phyloP scores from a whole-genome alignment of 2,113 vertebrate genomes.

The Narcine bancroftii region DNA sequence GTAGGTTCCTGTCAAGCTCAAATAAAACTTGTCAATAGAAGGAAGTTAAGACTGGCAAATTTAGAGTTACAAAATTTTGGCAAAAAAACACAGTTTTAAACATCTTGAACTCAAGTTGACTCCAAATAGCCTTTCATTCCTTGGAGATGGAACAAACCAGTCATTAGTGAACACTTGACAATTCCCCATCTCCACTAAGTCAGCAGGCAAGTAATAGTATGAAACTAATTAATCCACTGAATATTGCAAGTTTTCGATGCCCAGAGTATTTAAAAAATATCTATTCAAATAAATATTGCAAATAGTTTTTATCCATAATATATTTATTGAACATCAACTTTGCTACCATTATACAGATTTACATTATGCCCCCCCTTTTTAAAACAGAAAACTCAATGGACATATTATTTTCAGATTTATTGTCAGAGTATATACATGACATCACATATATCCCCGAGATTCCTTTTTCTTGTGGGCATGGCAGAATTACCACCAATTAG shows the following conservation, averaged over 20 bases:
- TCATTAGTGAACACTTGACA: neutral
- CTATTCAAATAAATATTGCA: neutral
- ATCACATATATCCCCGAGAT: too few species aligned
- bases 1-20: too few species aligned
- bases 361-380: too few species aligned
- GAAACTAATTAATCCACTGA: neutral
- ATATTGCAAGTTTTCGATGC: neutral
- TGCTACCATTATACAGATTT: too few species aligned
- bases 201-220: neutral
- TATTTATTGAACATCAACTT: too few species aligned
- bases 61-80: neutral
- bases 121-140: conserved; percentile 1
- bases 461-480: too few species aligned
- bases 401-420: too few species aligned
- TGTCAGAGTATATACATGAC: too few species aligned
- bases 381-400: too few species aligned
- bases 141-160: neutral
- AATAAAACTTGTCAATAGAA: neutral
- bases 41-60: neutral
- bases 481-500: too few species aligned
- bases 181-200: neutral
- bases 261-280: neutral
- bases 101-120: neutral
- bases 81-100: neutral
- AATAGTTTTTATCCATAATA: too few species aligned